Evolutionary conservation across 1,140 invertebrate genomes (phyloP).

Genomic region (Orius insidiosus): DNA sequence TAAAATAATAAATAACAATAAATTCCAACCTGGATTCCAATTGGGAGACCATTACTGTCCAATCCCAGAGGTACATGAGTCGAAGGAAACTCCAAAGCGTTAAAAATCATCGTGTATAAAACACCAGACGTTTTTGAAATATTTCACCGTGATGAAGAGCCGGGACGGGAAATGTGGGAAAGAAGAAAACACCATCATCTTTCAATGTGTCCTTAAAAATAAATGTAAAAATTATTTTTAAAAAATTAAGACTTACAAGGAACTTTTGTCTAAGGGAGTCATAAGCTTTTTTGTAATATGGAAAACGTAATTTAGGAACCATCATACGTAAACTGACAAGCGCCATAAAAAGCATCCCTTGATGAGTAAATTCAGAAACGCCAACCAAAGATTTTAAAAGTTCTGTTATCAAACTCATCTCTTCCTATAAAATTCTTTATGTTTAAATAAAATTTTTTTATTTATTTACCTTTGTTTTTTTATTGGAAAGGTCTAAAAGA

Average conservation of each 20-base stretch:
- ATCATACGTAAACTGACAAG: too few species aligned
- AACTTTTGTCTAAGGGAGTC: too few species aligned
- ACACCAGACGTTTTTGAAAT: constrained; percentile 38
- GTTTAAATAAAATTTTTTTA: too few species aligned
- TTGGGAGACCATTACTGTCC: constrained; percentile 40
- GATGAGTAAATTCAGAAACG: constrained; percentile 26
- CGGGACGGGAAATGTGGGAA: constrained; percentile 44
- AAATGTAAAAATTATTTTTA: not conserved
- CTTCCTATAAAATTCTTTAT: constrained; percentile 24
- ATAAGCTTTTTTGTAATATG: too few species aligned
- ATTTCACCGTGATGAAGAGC: constrained; percentile 46
- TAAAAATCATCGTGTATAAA: constrained; percentile 53
- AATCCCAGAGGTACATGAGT: constrained; percentile 55
- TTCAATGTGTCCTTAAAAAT: constrained; percentile 27
- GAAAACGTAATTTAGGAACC: too few species aligned
- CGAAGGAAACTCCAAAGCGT: constrained; percentile 54
- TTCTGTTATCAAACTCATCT: constrained; percentile 23
- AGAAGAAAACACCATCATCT: constrained; percentile 54
- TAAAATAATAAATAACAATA: too few species aligned
- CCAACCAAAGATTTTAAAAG: constrained; percentile 27
- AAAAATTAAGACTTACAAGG: too few species aligned
- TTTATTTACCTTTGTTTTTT: constrained; percentile 29
- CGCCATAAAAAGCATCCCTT: constrained; percentile 26
- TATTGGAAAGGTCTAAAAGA: constrained; percentile 26
- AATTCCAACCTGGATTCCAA: constrained; percentile 51